Evolutionary conservation across 2,113 vertebrate genomes (phyloP).

Genomic region (Prolemur simus): DNA sequence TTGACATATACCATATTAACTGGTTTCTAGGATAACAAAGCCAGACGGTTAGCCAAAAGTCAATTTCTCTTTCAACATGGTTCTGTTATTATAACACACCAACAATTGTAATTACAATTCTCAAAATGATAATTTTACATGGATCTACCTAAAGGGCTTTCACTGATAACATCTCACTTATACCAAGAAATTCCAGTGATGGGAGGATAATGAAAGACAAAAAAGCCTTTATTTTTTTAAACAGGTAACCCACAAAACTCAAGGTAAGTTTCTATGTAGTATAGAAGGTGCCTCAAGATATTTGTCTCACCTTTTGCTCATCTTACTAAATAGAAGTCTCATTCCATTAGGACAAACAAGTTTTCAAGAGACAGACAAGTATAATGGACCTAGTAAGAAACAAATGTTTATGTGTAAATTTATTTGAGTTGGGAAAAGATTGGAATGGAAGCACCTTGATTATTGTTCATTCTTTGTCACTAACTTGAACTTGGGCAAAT

Average conservation of each 20-base stretch:
- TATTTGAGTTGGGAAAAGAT: not conserved
- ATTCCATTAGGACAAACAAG: not conserved
- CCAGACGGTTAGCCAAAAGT: not conserved
- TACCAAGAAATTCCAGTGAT: not conserved
- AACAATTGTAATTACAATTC: not conserved
- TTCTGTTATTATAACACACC: not conserved
- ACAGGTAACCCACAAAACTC: not conserved
- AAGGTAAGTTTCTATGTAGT: not conserved
- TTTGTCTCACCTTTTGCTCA: not conserved
- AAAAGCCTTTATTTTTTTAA: not conserved
- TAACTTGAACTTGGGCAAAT: not conserved
- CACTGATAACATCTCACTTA: not conserved
- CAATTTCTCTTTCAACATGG: not conserved
- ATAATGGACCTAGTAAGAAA: not conserved
- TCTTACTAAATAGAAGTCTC: not conserved
- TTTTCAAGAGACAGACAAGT: slow-evolving; percentile 6
- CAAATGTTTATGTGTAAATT: not conserved
- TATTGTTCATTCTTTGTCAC: not conserved
- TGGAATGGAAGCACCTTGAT: not conserved
- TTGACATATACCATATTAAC: not conserved
- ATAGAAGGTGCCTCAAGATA: not conserved
- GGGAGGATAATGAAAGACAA: not conserved
- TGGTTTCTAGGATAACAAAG: not conserved
- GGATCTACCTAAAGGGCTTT: not conserved
- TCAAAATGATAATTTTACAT: not conserved